Evolutionary conservation across 2,797 vertebrate genomes (phyloP).

Genomic region (Oryzias sinensis): DNA sequence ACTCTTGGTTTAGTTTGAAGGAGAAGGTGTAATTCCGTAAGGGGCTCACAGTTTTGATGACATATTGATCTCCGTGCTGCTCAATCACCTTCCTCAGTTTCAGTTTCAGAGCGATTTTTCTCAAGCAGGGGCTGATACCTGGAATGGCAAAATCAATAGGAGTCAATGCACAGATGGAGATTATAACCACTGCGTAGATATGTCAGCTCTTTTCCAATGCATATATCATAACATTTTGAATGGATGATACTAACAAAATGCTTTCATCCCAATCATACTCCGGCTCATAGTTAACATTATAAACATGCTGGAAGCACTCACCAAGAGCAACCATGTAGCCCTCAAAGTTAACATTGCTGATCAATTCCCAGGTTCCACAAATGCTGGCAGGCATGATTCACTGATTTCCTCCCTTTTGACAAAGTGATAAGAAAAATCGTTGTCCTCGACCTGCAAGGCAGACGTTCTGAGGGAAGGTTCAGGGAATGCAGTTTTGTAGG

Average conservation of each 20-base stretch:
- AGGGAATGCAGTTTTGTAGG: conserved; percentile 8
- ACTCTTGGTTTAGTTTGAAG: conserved; percentile 83
- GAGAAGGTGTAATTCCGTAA: conserved; percentile 79
- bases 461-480: background rate
- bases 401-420: conserved; percentile 12
- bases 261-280: background rate
- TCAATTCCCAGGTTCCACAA: conserved; percentile 85
- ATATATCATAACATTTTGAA: no score
- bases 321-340: conserved; percentile 86
- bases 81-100: conserved; percentile 86
- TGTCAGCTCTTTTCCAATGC: no score
- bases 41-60: conserved; percentile 80
- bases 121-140: conserved; percentile 79
- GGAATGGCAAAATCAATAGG: conserved; percentile 8
- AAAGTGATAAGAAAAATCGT: background rate
- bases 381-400: conserved; percentile 79
- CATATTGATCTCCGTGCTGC: conserved; percentile 73
- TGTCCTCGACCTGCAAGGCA: background rate
- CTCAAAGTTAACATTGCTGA: conserved; percentile 85
- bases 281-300: background rate
- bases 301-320: conserved; percentile 50
- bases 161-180: no score
- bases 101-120: conserved; percentile 81
- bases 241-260: background rate
- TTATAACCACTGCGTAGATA: no score